A percentile compares a stretch with the other conserved stretches of the same genome.
phyloP scores from a whole-genome alignment of 1,140 invertebrate genomes.

The Gonioctena quinquepunctata region DNA sequence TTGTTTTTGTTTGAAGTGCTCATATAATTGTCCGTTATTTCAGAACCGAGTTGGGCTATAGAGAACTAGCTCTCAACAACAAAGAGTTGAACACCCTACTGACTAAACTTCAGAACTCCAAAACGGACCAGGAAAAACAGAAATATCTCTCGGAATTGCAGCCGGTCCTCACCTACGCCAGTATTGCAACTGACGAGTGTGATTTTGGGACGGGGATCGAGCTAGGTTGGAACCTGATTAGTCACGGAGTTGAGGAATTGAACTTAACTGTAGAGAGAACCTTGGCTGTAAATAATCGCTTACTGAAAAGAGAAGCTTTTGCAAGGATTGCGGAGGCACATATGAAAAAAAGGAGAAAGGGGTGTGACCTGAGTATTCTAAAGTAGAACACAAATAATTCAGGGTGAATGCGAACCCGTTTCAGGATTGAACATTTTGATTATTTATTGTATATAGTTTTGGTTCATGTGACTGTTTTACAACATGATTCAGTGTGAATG shows the following conservation, averaged over 20 bases:
- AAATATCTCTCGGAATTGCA: constrained; percentile 69
- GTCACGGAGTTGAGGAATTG: constrained; percentile 71
- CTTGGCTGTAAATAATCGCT: constrained; percentile 76
- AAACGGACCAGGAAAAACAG: constrained; percentile 63
- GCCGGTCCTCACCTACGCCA: constrained; percentile 77
- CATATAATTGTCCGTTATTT: too few relatives aligned
- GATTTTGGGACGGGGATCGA: constrained; percentile 93
- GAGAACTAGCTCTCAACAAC: constrained; percentile 41
- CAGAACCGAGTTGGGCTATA: constrained; percentile 51
- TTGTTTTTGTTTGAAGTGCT: too few relatives aligned
- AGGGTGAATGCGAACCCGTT: too few relatives aligned
- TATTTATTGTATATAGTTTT: too few relatives aligned
- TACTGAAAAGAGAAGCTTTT: constrained; percentile 75
- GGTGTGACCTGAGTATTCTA: constrained; percentile 48
- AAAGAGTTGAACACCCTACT: constrained; percentile 73
- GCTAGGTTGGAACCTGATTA: constrained; percentile 83
- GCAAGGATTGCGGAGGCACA: constrained; percentile 74
- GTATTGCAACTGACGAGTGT: constrained; percentile 90
- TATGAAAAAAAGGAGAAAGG: constrained; percentile 63
- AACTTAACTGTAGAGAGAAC: constrained; percentile 68
- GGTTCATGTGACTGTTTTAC: too few relatives aligned
- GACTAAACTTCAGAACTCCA: constrained; percentile 65
- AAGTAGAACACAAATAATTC: too few relatives aligned
- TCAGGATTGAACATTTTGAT: too few relatives aligned
- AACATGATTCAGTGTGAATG: too few relatives aligned